Evolutionary conservation across 2,797 vertebrate genomes (phyloP).

Genomic region (Coluber constrictor): DNA sequence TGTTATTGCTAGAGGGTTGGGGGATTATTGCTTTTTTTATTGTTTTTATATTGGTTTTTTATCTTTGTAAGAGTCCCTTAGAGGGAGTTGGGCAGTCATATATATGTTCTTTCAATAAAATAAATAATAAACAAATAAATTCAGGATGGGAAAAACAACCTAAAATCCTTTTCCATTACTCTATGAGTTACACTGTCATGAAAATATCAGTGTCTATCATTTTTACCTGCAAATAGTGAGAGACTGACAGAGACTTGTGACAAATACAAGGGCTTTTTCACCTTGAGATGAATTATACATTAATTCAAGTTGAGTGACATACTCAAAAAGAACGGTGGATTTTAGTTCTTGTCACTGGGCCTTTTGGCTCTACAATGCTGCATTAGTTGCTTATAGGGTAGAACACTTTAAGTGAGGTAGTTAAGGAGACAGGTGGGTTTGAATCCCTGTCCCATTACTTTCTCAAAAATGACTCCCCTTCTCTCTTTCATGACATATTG

Average conservation of each 20-base stretch:
- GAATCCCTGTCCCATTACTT: background rate
- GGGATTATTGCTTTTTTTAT: background rate
- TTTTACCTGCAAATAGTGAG: background rate
- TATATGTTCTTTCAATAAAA: background rate
- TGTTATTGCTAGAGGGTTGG: background rate
- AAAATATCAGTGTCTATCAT: background rate
- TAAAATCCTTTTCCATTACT: background rate
- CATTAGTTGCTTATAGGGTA: background rate
- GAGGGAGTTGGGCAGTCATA: background rate
- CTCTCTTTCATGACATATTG: background rate
- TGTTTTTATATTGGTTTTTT: background rate
- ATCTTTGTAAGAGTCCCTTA: background rate
- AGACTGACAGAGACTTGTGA: background rate
- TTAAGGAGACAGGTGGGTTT: background rate
- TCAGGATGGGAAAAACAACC: background rate
- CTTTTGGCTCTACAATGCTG: background rate
- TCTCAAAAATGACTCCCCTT: background rate
- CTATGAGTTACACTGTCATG: background rate
- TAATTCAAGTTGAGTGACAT: background rate
- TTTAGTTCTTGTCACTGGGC: background rate
- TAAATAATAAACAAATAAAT: background rate
- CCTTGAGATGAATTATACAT: background rate
- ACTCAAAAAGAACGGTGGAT: background rate
- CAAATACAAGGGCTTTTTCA: background rate
- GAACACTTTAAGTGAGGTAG: background rate